Evolutionary conservation across 2,888 invertebrate genomes (phyloP), one percentile per base, ranked within the genome.

Genomic region (Melieria crassipennis): DNA sequence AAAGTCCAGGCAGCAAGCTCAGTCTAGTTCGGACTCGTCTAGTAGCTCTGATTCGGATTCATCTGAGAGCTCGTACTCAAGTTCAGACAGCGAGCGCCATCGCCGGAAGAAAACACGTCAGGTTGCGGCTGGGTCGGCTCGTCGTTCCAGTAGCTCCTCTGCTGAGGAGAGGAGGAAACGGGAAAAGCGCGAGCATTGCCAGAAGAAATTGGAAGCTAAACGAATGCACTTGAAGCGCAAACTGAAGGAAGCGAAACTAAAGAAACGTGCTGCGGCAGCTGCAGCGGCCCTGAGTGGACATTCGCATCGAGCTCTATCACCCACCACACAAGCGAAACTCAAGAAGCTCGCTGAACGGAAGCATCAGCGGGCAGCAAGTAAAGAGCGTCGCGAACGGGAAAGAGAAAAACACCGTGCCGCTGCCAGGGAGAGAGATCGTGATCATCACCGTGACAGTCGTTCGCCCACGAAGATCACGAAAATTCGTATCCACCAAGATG

Each of bases 71-170:
- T 84, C 87, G 0, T 86, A 84, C 68, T 85, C 85, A 55, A 85
- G 85, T 73, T 82, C 84, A 0, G 84, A 85, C 60, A 82, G 81
- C 56, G 84, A 83, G 13, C 80, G 76, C 0, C 83, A 87, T 72
- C 88, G 89, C 73, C 88, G 88, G 50, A 85, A 90, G 87, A 87
- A 86, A 78, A 73, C 88, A 66, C 88, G 91, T 50, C 80, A 79
- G 0, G 78, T 80, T 0, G 77, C 78, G 13, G 70, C 56, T 11
- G 73, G 73, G 5, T 61, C 74, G 16, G 9, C 75, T 1, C 72
- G 76, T 89, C 76, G 90, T 80, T 90, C 90, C 1, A 90, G 90
- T 79, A 89, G 89, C 13, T 91, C 92, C 9, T 92, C 93, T 4
- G 92, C 92, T 75, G 84, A 86, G 69, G 81, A 86, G 65, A 80